These are phyloP conservation scores for Scomber scombrus DNA, from an alignment of 2,113 vertebrate genomes.

Conservation along the genomic window DNA sequence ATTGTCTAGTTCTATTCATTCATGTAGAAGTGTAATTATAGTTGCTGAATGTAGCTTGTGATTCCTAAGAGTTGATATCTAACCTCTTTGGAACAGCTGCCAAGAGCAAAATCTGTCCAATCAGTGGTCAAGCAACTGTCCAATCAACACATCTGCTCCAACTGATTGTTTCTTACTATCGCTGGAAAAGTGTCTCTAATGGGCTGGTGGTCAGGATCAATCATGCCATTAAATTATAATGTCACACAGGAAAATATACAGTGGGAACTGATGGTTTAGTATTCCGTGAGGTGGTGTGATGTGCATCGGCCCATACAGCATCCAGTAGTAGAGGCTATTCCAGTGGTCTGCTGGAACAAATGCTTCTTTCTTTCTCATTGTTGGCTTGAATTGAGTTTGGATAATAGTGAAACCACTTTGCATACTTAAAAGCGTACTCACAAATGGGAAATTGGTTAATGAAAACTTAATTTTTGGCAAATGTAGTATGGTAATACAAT, in stretches of 20 bases:
- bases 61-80: too few species aligned
- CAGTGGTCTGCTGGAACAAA: constrained; percentile 18
- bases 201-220: too few species aligned
- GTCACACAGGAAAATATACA: not conserved
- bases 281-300: not conserved
- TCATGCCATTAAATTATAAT: too few species aligned
- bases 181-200: not conserved
- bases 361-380: not conserved
- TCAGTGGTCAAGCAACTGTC: too few species aligned
- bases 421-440: not conserved
- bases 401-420: not conserved
- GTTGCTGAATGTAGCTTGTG: too few species aligned
- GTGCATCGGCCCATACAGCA: not conserved
- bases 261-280: not conserved
- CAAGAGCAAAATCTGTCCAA: too few species aligned
- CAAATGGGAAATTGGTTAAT: not conserved
- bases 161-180: too few species aligned
- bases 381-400: not conserved
- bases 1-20: too few species aligned
- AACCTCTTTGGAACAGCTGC: too few species aligned
- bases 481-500: not conserved
- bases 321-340: not conserved
- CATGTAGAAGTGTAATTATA: too few species aligned
- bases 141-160: too few species aligned
- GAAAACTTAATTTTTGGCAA: not conserved